These are phyloP conservation scores for Drosophila lacertosa DNA, from an alignment of 1,140 invertebrate species.

Conservation along the genomic window DNA sequence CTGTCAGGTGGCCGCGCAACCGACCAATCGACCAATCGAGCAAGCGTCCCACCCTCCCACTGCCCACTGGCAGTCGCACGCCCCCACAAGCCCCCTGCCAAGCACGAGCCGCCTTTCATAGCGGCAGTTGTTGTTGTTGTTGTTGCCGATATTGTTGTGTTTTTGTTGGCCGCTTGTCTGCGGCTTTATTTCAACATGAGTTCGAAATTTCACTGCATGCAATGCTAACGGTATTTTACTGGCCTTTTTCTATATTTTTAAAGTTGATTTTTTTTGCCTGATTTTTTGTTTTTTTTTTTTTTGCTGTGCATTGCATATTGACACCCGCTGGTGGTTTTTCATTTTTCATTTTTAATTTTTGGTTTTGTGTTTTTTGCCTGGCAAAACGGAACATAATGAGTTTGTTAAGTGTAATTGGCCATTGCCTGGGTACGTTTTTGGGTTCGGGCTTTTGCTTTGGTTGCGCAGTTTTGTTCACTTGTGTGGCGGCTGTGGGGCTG, in stretches of 20 bases:
- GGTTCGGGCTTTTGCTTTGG: conserved; percentile 14
- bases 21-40: conserved; percentile 7
- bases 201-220: conserved; percentile 24
- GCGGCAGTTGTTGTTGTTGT: conserved; percentile 3
- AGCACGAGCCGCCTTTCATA: conserved; percentile 48
- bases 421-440: conserved; percentile 36
- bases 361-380: conserved; percentile 12
- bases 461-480: conserved; percentile 3
- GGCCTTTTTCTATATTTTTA: conserved; percentile 15
- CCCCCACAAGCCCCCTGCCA: conserved; percentile 1
- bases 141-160: neutral
- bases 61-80: neutral
- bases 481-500: conserved; percentile 42
- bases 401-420: conserved; percentile 74
- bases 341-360: neutral
- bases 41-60: neutral
- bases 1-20: conserved; percentile 17
- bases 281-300: neutral
- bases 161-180: conserved; percentile 11
- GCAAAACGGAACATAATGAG: conserved; percentile 67
- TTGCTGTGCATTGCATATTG: conserved; percentile 24
- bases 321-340: conserved; percentile 56
- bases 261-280: neutral
- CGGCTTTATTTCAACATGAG: conserved; percentile 37
- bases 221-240: conserved; percentile 17